Base-by-base conservation (phyloP, 2,888 invertebrate species). In the Apodemia duryi region DNA sequence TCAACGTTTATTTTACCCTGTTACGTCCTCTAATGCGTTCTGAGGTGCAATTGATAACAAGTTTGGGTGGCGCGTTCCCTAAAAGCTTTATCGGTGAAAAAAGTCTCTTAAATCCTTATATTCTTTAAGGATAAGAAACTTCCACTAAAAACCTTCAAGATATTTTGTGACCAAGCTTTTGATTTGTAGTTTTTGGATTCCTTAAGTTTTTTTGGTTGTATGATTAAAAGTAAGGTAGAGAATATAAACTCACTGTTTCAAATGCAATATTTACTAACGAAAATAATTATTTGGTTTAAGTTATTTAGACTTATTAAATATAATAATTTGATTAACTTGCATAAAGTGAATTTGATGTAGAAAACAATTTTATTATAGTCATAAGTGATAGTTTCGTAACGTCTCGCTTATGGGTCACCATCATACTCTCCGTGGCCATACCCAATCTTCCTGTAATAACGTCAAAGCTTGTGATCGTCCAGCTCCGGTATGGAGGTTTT, bases 21-120 rank as follows among this genome's bases (percentile, higher is more conserved):
- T 79, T 81, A 73, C 79, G 70, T 76, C 70, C 75, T 76, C 82
- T 85, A 84, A 88, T 88, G 87, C 81, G 78, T 83, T 83, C 72
- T 75, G 78, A 82, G 78, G 73, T 73, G 75, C 74, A 75, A 77
- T 73, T 84, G 88, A 89, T 90, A 90, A 88, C 78, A 73, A 78
- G 75, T 85, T 84, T 85, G 87, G 87, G 87, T 87, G 88, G 88
- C 82, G 75, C 75, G 82, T 77, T 74, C 77, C 75, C 77, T 82
- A 80, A 84, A 77, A 78, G 79, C 75, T 73, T 82, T 88, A 86
- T 85, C 83, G 73, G 71, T 61, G 66, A 71, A 72, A 75, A 71
- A 74, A 71, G 64, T 72, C 75, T 71, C 74, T 75, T 74, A 74
- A 66, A 70, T 64, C 69, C 70, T 70, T 63, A 66, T 71, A 71